These are phyloP conservation scores for Drosophila kokeensis DNA, from an alignment of 2,888 invertebrate genomes.

Conservation along the genomic window DNA sequence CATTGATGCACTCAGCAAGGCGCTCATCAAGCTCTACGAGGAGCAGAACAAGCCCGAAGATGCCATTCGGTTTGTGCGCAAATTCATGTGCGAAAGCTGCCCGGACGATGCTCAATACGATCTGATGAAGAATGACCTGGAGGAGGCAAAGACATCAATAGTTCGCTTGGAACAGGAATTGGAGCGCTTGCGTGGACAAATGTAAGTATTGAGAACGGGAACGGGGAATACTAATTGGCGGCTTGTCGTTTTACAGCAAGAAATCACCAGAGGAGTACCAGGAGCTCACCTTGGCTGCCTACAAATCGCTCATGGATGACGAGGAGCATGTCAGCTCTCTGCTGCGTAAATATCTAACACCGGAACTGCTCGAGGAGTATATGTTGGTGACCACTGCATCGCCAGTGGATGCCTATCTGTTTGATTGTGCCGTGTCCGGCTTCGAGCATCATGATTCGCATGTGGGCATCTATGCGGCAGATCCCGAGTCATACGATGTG, in stretches of 20 bases:
- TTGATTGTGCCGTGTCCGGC: slow-evolving; percentile 88
- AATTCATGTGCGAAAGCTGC: slow-evolving; percentile 84
- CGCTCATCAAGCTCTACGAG: slow-evolving; percentile 84
- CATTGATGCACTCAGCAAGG: slow-evolving; percentile 84
- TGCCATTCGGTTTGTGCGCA: slow-evolving; percentile 84
- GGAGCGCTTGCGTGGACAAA: slow-evolving; percentile 81
- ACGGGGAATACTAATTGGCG: neutral
- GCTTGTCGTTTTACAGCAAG: slow-evolving; percentile 67
- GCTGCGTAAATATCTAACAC: slow-evolving; percentile 88
- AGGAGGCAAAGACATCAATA: slow-evolving; percentile 80
- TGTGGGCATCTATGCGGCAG: slow-evolving; percentile 89
- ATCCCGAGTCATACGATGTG: slow-evolving; percentile 88
- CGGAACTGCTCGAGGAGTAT: slow-evolving; percentile 86
- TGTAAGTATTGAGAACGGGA: slow-evolving; percentile 69
- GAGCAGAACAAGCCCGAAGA: slow-evolving; percentile 85
- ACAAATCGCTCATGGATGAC: slow-evolving; percentile 85
- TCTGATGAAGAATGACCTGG: slow-evolving; percentile 81
- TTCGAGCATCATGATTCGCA: slow-evolving; percentile 88
- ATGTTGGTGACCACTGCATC: slow-evolving; percentile 86
- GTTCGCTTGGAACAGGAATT: slow-evolving; percentile 81
- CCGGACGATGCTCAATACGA: slow-evolving; percentile 84
- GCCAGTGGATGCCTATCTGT: slow-evolving; percentile 86
- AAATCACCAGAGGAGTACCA: slow-evolving; percentile 83
- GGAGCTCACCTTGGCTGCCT: slow-evolving; percentile 86
- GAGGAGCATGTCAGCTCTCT: slow-evolving; percentile 86